Conservation (phyloP, 2,888 invertebrate species). For the Lithophane socia region DNA sequence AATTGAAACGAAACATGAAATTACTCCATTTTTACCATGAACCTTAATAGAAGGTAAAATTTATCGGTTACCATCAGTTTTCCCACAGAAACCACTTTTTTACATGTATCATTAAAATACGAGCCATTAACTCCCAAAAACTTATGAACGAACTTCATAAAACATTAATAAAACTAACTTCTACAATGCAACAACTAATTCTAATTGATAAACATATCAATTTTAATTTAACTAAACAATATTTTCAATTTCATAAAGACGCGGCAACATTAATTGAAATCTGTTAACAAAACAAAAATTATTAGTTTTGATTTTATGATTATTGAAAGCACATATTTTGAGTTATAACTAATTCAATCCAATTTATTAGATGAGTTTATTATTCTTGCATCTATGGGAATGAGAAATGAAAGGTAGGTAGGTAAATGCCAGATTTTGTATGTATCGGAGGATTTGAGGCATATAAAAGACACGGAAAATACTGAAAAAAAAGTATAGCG, state of each 20-base stretch:
- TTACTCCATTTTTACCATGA: neutral
- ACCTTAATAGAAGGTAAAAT: neutral
- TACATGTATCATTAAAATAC: neutral
- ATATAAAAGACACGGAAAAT: neutral
- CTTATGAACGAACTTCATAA: slow-evolving; percentile 20
- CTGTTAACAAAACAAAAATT: slow-evolving; percentile 47
- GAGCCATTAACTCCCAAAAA: slow-evolving; percentile 14
- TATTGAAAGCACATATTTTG: slow-evolving; percentile 36
- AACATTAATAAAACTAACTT: slow-evolving; percentile 6
- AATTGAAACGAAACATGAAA: neutral
- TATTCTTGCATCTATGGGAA: slow-evolving; percentile 4
- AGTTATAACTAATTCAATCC: slow-evolving; percentile 11
- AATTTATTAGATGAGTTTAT: slow-evolving; percentile 21
- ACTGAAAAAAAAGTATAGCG: neutral
- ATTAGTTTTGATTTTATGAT: slow-evolving; percentile 30
- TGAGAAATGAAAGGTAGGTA: neutral
- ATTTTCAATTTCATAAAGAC: slow-evolving; percentile 47
- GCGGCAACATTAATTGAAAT: slow-evolving; percentile 27
- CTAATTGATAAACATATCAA: slow-evolving; percentile 34
- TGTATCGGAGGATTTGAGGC: no score
- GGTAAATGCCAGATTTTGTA: neutral
- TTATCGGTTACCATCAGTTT: neutral
- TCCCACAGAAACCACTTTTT: slow-evolving; percentile 20
- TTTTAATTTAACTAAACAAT: slow-evolving; percentile 42
- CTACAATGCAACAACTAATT: slow-evolving; percentile 34